phyloP scores from a whole-genome alignment of 92 coral and sea anemone genomes.

The Chrysogorgia sp. region DNA sequence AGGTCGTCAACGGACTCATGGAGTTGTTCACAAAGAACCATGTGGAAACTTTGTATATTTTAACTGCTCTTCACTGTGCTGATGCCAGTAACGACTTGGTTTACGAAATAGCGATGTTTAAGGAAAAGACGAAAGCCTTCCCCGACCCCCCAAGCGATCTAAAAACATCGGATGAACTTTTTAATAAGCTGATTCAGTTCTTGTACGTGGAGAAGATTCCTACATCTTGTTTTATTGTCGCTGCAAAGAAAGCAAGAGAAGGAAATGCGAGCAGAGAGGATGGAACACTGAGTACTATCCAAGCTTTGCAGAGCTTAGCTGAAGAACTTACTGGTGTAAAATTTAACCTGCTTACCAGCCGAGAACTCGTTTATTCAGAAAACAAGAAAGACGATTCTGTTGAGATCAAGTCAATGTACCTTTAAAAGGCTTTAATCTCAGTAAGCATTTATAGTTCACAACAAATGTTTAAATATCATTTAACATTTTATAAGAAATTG shows the following conservation, averaged over 20 bases:
- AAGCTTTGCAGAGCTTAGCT: constrained; percentile 36
- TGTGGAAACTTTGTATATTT: constrained; percentile 14
- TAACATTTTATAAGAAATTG: background rate
- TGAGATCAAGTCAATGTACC: constrained; percentile 32
- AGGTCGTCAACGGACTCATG: constrained; percentile 7
- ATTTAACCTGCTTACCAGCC: constrained; percentile 36
- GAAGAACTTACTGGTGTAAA: constrained; percentile 37
- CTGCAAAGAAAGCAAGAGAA: constrained; percentile 36
- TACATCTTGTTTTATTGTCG: constrained; percentile 31
- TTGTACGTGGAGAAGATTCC: constrained; percentile 25
- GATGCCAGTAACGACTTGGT: background rate
- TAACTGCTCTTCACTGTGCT: constrained; percentile 28
- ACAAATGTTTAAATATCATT: too few species aligned
- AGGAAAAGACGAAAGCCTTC: constrained; percentile 27
- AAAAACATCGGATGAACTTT: constrained; percentile 39
- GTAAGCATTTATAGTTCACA: background rate
- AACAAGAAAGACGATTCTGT: constrained; percentile 1
- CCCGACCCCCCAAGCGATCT: constrained; percentile 28
- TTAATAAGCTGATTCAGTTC: constrained; percentile 31
- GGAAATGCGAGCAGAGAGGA: constrained; percentile 32
- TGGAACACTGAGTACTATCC: constrained; percentile 13
- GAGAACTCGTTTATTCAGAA: constrained; percentile 40
- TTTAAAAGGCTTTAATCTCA: background rate
- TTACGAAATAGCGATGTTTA: constrained; percentile 25
- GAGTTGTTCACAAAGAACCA: background rate